Conservation (phyloP, 2,888 invertebrate species). For the Brenthis hecate region DNA sequence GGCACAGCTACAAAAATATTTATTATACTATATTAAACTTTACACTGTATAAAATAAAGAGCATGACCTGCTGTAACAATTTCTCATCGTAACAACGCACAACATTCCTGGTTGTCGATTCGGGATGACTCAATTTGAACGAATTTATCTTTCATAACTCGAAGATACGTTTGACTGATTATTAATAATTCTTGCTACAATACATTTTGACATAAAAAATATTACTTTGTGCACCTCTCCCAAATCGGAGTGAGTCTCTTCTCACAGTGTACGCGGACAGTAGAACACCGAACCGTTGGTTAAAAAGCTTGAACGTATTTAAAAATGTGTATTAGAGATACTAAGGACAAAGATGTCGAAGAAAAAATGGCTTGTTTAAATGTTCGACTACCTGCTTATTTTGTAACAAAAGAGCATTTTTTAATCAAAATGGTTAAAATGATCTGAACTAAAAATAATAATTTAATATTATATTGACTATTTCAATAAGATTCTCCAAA, state of each 20-base stretch:
- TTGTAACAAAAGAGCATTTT: too few species aligned
- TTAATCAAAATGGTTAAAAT: too few species aligned
- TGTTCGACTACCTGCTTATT: too few species aligned
- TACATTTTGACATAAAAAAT: conserved; percentile 8
- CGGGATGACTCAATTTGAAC: conserved; percentile 71
- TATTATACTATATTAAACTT: conserved; percentile 41
- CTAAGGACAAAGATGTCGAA: too few species aligned
- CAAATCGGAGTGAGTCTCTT: background rate
- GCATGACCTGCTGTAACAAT: conserved; percentile 57
- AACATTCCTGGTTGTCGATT: conserved; percentile 65
- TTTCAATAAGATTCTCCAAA: too few species aligned
- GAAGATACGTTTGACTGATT: conserved; percentile 44
- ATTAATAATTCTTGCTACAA: conserved; percentile 23
- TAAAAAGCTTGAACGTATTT: too few species aligned
- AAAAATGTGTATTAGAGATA: too few species aligned
- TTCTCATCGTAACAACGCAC: conserved; percentile 44
- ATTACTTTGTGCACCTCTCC: background rate
- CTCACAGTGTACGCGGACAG: too few species aligned
- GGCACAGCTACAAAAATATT: conserved; percentile 22
- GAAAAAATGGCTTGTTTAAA: too few species aligned
- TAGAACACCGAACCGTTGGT: too few species aligned
- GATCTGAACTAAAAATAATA: too few species aligned
- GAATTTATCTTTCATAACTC: conserved; percentile 60
- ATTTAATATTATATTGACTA: too few species aligned
- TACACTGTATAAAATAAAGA: conserved; percentile 40